Evolutionary conservation across 1,140 invertebrate genomes (phyloP).

Genomic region (Anastatus disparis): DNA sequence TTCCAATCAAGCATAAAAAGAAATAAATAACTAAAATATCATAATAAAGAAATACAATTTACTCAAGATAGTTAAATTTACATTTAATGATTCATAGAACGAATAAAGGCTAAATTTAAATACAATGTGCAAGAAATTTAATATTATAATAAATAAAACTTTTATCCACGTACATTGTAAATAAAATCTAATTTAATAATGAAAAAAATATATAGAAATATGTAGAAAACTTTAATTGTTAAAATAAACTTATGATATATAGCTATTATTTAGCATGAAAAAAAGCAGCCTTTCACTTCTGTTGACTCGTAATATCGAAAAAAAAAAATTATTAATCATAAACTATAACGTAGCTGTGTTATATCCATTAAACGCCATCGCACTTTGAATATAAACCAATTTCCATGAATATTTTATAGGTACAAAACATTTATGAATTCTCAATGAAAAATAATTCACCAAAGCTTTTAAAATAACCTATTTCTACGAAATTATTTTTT

Average conservation of each 20-base stretch:
- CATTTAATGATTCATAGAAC: too few relatives aligned
- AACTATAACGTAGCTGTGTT: background rate
- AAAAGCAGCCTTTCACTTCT: background rate
- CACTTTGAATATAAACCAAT: background rate
- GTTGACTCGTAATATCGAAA: background rate
- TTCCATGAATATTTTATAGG: background rate
- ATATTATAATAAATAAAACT: background rate
- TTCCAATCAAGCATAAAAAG: too few relatives aligned
- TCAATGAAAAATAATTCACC: background rate
- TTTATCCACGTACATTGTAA: background rate
- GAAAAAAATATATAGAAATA: background rate
- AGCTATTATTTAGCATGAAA: background rate
- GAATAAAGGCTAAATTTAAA: too few relatives aligned
- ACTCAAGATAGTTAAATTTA: too few relatives aligned
- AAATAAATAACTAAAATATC: too few relatives aligned
- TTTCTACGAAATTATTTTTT: conserved; percentile 1
- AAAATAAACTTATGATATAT: background rate
- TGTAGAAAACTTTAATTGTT: background rate
- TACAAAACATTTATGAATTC: background rate
- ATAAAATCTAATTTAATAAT: background rate
- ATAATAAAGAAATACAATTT: too few relatives aligned
- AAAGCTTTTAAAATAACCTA: background rate
- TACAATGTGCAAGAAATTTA: background rate
- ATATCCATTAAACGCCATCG: background rate
- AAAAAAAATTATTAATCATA: background rate